Conservation (phyloP, 2,888 invertebrate genomes). For the Lycaena phlaeas region DNA sequence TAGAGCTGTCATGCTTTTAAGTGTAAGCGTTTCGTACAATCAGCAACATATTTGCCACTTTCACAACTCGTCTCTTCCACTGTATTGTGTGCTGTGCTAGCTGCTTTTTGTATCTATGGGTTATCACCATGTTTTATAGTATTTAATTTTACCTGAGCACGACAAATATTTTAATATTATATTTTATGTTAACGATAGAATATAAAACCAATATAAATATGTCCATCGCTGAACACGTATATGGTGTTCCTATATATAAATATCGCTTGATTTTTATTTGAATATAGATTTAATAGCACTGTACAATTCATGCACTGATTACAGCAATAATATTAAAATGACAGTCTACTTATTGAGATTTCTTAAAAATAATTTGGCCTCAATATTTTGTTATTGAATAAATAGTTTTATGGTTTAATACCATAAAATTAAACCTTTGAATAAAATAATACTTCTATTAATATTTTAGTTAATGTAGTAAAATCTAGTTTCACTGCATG, state of each 20-base stretch:
- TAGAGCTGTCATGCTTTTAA: conserved; percentile 73
- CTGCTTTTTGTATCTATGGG: conserved; percentile 72
- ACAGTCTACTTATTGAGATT: no score
- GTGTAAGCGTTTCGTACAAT: conserved; percentile 68
- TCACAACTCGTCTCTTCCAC: conserved; percentile 71
- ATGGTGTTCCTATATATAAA: conserved; percentile 19
- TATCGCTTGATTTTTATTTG: conserved; percentile 31
- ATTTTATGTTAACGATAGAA: conserved; percentile 5
- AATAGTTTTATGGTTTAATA: no score
- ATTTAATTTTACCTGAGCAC: conserved; percentile 58
- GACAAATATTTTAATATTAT: conserved; percentile 23
- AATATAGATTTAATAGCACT: conserved; percentile 47
- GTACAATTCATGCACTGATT: conserved; percentile 54
- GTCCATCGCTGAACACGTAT: conserved; percentile 12
- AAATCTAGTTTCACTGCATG: conserved; percentile 45
- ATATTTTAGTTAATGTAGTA: conserved; percentile 1
- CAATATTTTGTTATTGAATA: no score
- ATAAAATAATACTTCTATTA: no score
- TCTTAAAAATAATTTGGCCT: no score
- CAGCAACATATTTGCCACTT: conserved; percentile 67
- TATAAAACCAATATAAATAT: conserved; percentile 8
- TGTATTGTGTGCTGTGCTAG: conserved; percentile 72
- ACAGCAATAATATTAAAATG: conserved; percentile 23
- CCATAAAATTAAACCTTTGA: no score
- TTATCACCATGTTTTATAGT: conserved; percentile 65